Evolutionary conservation across 1,140 invertebrate species (phyloP).

Genomic region (Hylyphantes graminicola): DNA sequence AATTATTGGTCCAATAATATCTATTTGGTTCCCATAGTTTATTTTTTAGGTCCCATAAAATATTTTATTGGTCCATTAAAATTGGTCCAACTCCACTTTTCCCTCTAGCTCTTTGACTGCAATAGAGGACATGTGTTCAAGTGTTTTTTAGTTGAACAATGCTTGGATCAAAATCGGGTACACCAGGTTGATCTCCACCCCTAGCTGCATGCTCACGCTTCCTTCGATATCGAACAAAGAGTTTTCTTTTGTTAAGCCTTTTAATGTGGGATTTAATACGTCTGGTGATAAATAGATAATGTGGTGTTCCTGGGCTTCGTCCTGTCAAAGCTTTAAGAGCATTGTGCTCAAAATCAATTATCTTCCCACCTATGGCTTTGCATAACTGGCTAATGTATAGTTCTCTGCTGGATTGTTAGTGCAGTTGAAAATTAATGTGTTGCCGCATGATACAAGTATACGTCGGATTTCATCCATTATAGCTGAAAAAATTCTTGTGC

Average conservation of each 20-base stretch:
- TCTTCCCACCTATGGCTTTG: neutral
- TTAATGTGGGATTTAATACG: neutral
- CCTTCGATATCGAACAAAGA: neutral
- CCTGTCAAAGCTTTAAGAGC: neutral
- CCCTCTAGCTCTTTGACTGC: no score
- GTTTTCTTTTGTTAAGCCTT: neutral
- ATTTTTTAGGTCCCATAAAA: no score
- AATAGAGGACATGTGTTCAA: no score
- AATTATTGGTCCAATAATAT: no score
- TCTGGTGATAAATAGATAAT: neutral
- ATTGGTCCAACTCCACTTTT: no score
- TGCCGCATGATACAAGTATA: neutral
- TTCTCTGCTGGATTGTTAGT: slow-evolving; percentile 2
- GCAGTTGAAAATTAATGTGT: neutral
- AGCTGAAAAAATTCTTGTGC: neutral
- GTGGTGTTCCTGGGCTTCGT: neutral
- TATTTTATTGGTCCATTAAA: no score
- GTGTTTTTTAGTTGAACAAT: neutral
- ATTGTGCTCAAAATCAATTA: neutral
- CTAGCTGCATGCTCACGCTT: neutral
- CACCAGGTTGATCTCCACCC: neutral
- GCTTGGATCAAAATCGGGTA: neutral
- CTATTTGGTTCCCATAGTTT: no score
- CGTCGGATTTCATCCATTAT: neutral
- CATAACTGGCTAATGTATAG: neutral